Percentiles rank a stretch among this genome's conserved stretches.
Conservation (phyloP, 2,888 invertebrate genomes). For the Hybos culiciformis region DNA sequence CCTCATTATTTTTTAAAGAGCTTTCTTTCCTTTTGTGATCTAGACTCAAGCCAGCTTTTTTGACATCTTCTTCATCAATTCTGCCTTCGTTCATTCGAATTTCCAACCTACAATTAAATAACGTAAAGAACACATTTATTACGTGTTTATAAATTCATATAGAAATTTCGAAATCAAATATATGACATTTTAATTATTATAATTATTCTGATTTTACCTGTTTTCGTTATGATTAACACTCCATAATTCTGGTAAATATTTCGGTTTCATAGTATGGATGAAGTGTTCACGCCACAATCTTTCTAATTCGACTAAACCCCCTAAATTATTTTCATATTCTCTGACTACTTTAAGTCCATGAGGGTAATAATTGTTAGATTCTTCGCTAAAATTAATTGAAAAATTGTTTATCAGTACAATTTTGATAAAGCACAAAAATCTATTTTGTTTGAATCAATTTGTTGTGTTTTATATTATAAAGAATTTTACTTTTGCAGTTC, state of each 20-base stretch:
- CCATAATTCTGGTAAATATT: slow-evolving; percentile 59
- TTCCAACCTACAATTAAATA: slow-evolving; percentile 35
- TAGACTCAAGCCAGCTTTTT: slow-evolving; percentile 31
- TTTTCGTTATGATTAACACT: slow-evolving; percentile 58
- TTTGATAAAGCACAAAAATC: neutral
- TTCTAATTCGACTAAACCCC: slow-evolving; percentile 54
- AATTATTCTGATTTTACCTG: slow-evolving; percentile 31
- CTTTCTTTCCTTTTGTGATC: too few species aligned
- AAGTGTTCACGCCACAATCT: slow-evolving; percentile 65
- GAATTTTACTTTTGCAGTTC: too few species aligned
- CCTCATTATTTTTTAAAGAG: too few species aligned
- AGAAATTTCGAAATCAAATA: neutral
- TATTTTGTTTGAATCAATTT: too few species aligned
- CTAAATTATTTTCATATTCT: slow-evolving; percentile 37
- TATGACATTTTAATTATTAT: slow-evolving; percentile 4
- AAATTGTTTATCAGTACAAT: neutral
- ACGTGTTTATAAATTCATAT: neutral
- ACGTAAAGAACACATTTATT: neutral
- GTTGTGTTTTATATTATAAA: too few species aligned
- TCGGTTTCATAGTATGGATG: slow-evolving; percentile 54
- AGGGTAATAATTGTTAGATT: slow-evolving; percentile 38
- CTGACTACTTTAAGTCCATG: slow-evolving; percentile 48
- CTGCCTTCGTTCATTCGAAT: slow-evolving; percentile 42
- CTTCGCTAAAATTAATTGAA: slow-evolving; percentile 27
- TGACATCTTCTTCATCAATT: slow-evolving; percentile 32